Conservation (phyloP, 2,113 vertebrate species). For the Catagonus wagneri region DNA sequence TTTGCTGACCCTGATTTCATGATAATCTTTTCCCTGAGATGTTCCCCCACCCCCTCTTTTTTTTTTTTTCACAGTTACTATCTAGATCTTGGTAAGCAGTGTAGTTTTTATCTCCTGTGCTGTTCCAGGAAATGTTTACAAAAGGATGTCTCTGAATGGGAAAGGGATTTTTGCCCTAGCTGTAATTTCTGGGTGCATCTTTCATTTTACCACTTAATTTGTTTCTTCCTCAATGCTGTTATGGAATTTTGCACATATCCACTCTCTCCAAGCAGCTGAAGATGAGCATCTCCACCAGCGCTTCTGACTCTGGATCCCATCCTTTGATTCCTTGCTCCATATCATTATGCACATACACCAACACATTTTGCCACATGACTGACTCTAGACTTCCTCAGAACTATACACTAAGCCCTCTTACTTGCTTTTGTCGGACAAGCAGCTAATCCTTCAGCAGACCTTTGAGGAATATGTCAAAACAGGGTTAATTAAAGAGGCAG, state of each 20-base stretch:
- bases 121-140: neutral
- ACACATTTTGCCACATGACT: neutral
- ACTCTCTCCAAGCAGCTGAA: neutral
- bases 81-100: neutral
- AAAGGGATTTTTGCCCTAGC: neutral
- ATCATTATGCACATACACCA: neutral
- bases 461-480: neutral
- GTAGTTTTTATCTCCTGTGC: neutral
- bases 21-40: neutral
- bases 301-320: neutral
- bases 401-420: too few relatives aligned
- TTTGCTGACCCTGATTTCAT: neutral
- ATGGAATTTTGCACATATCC: neutral
- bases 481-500: neutral
- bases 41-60: too few relatives aligned
- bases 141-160: neutral
- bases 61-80: neutral
- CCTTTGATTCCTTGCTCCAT: neutral
- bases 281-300: neutral
- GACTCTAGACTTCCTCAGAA: neutral
- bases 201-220: neutral
- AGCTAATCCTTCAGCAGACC: neutral
- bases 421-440: neutral
- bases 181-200: neutral
- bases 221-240: neutral